phyloP scores from a whole-genome alignment of 92 coral and sea anemone genomes.

The Meandrina meandrites region DNA sequence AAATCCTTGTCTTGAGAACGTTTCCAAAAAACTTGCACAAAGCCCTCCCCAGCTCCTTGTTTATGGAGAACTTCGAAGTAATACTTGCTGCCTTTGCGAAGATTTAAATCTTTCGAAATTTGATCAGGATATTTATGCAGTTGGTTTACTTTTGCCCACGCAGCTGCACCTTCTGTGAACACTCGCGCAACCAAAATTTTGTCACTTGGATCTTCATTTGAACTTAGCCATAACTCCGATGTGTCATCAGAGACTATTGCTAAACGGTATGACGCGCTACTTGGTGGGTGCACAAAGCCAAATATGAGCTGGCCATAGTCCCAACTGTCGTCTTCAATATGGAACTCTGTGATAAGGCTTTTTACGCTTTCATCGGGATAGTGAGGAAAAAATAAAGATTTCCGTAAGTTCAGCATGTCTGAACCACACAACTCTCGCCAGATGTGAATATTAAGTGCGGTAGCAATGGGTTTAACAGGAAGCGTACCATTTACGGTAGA shows the following conservation, averaged over 20 bases:
- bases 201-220: neutral
- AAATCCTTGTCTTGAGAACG: slow-evolving; percentile 30
- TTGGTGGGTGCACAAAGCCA: slow-evolving; percentile 43
- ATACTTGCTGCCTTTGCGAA: slow-evolving; percentile 13
- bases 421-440: slow-evolving; percentile 49
- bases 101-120: neutral
- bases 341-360: slow-evolving; percentile 14
- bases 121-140: slow-evolving; percentile 29
- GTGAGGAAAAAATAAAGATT: slow-evolving; percentile 42
- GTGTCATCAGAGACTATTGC: slow-evolving; percentile 30
- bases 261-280: slow-evolving; percentile 27
- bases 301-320: slow-evolving; percentile 46
- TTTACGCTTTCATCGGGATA: slow-evolving; percentile 29
- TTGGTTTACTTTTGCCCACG: slow-evolving; percentile 1
- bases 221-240: slow-evolving; percentile 49
- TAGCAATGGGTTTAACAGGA: neutral
- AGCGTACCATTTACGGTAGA: neutral
- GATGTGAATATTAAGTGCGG: slow-evolving; percentile 35
- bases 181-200: slow-evolving; percentile 12
- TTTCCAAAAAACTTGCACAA: slow-evolving; percentile 38
- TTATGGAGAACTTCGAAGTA: slow-evolving; percentile 51
- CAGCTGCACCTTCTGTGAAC: neutral
- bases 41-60: slow-evolving; percentile 25
- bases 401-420: slow-evolving; percentile 17
- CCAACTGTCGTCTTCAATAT: neutral